A percentile compares a stretch with the other conserved stretches of the same genome.
Conservation (phyloP, 2,797 vertebrate genomes). For the Aulostomus chinensis region DNA sequence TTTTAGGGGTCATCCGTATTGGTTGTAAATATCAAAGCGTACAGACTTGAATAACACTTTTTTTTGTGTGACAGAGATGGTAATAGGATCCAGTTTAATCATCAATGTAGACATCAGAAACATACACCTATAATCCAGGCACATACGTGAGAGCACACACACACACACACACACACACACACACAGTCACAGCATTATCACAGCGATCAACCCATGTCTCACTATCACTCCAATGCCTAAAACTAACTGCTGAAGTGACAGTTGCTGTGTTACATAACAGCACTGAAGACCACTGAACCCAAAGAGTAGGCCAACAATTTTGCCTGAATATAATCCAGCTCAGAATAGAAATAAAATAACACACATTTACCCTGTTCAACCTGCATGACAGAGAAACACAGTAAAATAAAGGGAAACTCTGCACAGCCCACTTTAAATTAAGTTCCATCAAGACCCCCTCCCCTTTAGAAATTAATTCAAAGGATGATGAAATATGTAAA, state of each 20-base stretch:
- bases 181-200: conserved; percentile 1
- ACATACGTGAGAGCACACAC: conserved; percentile 11
- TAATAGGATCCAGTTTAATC: neutral
- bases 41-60: neutral
- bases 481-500: too few species aligned
- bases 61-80: neutral
- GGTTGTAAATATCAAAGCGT: too few species aligned
- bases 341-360: neutral
- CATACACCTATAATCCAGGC: conserved; percentile 1
- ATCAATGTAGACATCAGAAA: too few species aligned
- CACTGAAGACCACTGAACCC: conserved; percentile 35
- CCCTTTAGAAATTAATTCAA: too few species aligned
- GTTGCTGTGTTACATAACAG: conserved; percentile 69
- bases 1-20: too few species aligned
- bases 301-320: conserved; percentile 26
- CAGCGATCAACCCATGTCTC: conserved; percentile 16
- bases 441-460: too few species aligned
- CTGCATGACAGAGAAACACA: too few species aligned
- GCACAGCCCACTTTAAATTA: too few species aligned
- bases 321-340: conserved; percentile 23
- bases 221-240: conserved; percentile 46
- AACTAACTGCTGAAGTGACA: conserved; percentile 64
- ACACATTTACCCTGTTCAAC: too few species aligned
- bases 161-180: conserved; percentile 13
- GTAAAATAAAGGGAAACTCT: too few species aligned